A percentile compares a stretch with the other conserved stretches of the same genome.
These are phyloP conservation scores for Oreochromis spilurus DNA, from an alignment of 2,113 vertebrate species.

Conservation along the genomic window DNA sequence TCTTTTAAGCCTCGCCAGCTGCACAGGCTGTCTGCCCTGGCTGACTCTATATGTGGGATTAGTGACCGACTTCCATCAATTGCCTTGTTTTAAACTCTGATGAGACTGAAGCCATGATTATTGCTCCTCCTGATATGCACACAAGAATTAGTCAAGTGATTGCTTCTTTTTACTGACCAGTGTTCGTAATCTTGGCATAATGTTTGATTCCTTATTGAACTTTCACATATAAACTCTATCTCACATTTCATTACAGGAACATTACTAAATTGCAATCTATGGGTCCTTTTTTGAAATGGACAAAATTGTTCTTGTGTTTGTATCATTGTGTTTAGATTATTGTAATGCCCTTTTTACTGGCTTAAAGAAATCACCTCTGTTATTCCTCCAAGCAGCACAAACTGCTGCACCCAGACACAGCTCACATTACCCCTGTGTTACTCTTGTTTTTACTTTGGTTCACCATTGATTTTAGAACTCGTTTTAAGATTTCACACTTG, in stretches of 20 bases:
- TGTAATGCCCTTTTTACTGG: neutral
- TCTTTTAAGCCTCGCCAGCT: neutral
- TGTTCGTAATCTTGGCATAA: fast-evolving
- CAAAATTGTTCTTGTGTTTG: neutral
- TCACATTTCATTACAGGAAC: neutral
- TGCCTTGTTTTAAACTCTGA: neutral
- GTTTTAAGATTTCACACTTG: neutral
- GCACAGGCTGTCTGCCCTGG: fast-evolving
- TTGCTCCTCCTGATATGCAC: neutral
- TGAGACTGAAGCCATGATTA: neutral
- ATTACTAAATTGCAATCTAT: neutral
- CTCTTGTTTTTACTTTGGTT: neutral
- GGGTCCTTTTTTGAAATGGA: neutral
- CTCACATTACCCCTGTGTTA: neutral
- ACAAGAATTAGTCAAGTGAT: neutral
- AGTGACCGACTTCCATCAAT: neutral
- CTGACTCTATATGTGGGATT: neutral
- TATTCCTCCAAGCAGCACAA: neutral
- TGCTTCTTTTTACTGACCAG: neutral
- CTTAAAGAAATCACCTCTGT: neutral
- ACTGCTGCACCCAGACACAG: neutral
- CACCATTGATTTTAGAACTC: neutral
- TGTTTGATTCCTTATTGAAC: neutral
- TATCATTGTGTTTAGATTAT: neutral
- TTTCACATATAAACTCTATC: neutral